Evolutionary conservation across 1,140 invertebrate species (phyloP).

Genomic region (Ctenoplectra terminalis): DNA sequence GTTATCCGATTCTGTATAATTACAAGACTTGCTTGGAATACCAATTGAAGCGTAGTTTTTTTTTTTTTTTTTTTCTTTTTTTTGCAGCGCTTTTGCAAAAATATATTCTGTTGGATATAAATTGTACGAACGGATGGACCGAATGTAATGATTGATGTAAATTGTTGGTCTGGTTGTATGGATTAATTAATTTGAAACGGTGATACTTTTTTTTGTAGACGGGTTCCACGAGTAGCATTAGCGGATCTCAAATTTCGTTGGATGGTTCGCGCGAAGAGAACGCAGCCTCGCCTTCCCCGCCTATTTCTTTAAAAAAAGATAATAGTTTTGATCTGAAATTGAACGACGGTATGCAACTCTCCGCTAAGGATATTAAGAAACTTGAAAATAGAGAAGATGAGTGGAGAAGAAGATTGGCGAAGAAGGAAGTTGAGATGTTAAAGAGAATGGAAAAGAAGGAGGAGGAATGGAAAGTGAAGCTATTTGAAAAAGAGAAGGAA

Average conservation of each 20-base stretch:
- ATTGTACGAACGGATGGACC: too few relatives aligned
- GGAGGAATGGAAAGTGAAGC: constrained; percentile 81
- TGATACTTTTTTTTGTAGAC: constrained; percentile 66
- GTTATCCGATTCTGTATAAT: not conserved
- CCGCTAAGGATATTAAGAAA: constrained; percentile 81
- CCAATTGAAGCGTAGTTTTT: too few relatives aligned
- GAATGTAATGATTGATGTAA: not conserved
- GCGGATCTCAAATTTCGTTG: constrained; percentile 81
- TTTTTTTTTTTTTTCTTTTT: not conserved
- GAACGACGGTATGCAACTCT: constrained; percentile 76
- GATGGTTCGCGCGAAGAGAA: constrained; percentile 77
- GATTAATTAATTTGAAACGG: not conserved
- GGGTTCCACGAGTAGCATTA: constrained; percentile 86
- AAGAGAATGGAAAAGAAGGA: constrained; percentile 85
- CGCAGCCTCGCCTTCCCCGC: constrained; percentile 65
- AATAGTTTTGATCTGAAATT: constrained; percentile 77
- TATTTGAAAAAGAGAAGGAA: constrained; percentile 86
- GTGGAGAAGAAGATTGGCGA: constrained; percentile 81
- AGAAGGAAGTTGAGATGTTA: constrained; percentile 84
- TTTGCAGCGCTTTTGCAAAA: not conserved
- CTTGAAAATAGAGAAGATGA: constrained; percentile 83
- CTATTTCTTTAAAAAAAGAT: constrained; percentile 70
- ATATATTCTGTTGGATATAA: too few relatives aligned
- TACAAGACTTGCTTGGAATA: not conserved
- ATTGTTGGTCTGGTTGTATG: not conserved